Base-by-base conservation (phyloP, 1,140 invertebrate genomes). In the Trachelipus rathkii region DNA sequence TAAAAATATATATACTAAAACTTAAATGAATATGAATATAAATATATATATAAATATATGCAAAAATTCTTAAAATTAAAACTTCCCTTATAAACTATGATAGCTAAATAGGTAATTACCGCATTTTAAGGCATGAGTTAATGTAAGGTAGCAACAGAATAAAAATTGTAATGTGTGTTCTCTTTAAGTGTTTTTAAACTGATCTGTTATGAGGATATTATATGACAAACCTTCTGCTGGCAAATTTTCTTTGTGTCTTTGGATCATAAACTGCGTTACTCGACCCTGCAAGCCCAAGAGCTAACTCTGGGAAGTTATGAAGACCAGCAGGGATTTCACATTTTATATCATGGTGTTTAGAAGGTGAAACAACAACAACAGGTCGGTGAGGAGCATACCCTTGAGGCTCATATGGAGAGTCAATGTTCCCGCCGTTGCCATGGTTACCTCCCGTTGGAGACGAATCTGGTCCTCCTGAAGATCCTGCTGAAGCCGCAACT, bases 161-260 rank as follows among this genome's bases (percentile, higher is more conserved):
- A 33, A 33, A 33, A 33, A 33, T 33, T 33, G 33, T 33, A 33
- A 33, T 33, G 33, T 33, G 33, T 33, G 33, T 33, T 33, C 33
- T 33, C 33, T 33, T 3, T 33, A 33, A 33, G 33, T 33, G 33
- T 33, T 33, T 33, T 33, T 33, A 33, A 33, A 33, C 33, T 33
- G 50, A 19, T 60, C 50, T 60, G 19, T 60, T 60, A 60, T 60
- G 50, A 24, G 43, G 9, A 19, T 60, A 60, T 60, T 60, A 60
- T 60, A 60, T 33, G 33, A 60, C 50, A 60, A 60, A 73, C 46
- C 71, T 73, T 71, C 71, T 60, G 60, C 71, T 60, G 60, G 78
- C 79, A 72, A 75, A 80, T 77, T 80, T 80, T 74, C 79, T 80
- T 19, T 74, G 73, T 21, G 79, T 60, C 66, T 81, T 81, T 53